Conservation (phyloP, 1,140 invertebrate genomes). For the Phymastichus coffea region DNA sequence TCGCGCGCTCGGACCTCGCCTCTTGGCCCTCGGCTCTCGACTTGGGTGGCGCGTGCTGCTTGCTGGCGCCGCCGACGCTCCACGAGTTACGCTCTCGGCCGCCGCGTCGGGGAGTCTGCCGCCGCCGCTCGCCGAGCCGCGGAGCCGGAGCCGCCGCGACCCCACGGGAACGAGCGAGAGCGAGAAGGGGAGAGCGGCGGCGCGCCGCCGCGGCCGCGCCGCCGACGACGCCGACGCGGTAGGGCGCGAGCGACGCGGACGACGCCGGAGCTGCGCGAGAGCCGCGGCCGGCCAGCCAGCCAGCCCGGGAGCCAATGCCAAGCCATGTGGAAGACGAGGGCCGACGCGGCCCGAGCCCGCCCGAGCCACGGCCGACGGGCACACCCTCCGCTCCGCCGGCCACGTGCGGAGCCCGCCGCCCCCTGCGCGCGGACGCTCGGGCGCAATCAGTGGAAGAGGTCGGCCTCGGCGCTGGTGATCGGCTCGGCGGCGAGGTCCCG, state of each 20-base stretch:
- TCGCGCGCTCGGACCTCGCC: slow-evolving; percentile 30
- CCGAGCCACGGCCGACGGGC: slow-evolving; percentile 19
- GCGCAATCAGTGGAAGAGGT: background rate
- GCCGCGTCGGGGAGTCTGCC: slow-evolving; percentile 2
- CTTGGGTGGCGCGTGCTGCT: too few species aligned
- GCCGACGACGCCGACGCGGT: background rate
- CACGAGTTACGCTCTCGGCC: slow-evolving; percentile 8
- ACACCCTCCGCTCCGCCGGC: background rate
- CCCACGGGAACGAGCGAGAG: too few species aligned
- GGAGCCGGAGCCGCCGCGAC: background rate
- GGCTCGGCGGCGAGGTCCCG: slow-evolving; percentile 15
- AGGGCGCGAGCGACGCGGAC: slow-evolving; percentile 2
- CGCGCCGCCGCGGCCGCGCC: background rate
- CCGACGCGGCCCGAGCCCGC: slow-evolving; percentile 38
- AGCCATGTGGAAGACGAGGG: slow-evolving; percentile 55
- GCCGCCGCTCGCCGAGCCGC: background rate
- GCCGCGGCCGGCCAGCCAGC: too few species aligned
- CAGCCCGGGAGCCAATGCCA: slow-evolving; percentile 59
- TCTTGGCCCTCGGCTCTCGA: slow-evolving; percentile 28
- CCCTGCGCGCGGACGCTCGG: background rate
- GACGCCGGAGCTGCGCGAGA: background rate
- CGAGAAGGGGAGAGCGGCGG: background rate
- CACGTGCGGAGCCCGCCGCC: background rate
- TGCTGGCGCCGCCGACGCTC: background rate
- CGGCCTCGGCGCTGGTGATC: background rate